Percentiles rank a stretch among this genome's conserved stretches.
Evolutionary conservation across 2,113 vertebrate species (phyloP).

Genomic region (Siniperca chuatsi): DNA sequence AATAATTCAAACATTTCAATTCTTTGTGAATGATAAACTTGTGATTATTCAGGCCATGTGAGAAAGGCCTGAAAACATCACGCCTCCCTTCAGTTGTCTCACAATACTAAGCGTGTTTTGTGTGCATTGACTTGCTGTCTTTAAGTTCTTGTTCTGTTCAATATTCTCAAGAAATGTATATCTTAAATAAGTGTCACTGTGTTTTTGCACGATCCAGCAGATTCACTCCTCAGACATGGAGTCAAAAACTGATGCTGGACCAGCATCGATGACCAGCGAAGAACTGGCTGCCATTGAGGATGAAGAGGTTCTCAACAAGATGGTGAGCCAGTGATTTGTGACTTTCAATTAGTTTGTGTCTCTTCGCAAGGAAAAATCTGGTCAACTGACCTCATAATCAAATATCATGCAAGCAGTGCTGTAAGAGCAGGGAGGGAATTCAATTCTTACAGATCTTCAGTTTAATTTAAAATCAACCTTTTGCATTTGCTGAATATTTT

Average conservation of each 20-base stretch:
- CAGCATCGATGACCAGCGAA: constrained; percentile 76
- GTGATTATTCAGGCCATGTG: neutral
- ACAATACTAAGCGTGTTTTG: neutral
- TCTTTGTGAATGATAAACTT: neutral
- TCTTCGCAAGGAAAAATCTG: neutral
- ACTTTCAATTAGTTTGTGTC: neutral
- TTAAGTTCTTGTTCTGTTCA: neutral
- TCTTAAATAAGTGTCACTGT: neutral
- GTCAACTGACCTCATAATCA: neutral
- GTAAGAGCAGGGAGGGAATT: neutral
- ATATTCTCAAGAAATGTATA: neutral
- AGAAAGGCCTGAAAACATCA: neutral
- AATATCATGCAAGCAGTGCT: neutral
- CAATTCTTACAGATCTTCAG: neutral
- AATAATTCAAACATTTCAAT: neutral
- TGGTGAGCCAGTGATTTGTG: constrained; percentile 84
- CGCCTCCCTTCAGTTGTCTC: neutral
- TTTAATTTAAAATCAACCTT: neutral
- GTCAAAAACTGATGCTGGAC: constrained; percentile 29
- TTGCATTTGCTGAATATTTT: neutral
- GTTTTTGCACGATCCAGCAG: neutral
- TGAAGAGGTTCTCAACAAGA: constrained; percentile 93
- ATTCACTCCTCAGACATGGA: constrained; percentile 62
- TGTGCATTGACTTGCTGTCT: neutral
- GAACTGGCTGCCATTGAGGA: constrained; percentile 91